Conservation (phyloP, 2,888 invertebrate genomes). For the Tupiocoris notatus region DNA sequence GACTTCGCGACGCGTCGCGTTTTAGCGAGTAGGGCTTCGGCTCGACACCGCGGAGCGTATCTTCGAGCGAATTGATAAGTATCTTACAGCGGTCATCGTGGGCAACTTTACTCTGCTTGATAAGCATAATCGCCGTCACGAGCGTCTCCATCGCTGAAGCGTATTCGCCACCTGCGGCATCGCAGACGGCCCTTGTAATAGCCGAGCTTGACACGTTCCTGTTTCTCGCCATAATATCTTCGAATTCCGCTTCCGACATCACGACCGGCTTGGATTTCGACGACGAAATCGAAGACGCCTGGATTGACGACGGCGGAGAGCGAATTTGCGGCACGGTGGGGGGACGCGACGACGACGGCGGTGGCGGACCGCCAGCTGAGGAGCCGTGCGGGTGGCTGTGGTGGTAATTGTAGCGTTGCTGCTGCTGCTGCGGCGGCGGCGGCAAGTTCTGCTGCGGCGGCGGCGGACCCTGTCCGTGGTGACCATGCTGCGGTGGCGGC, state of each 20-base stretch:
- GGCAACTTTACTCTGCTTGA: slow-evolving; percentile 95
- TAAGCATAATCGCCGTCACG: slow-evolving; percentile 96
- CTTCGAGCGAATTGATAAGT: slow-evolving; percentile 91
- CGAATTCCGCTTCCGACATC: slow-evolving; percentile 87
- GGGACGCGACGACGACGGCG: slow-evolving; percentile 49
- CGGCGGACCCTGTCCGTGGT: slow-evolving; percentile 57
- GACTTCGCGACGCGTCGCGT: slow-evolving; percentile 21
- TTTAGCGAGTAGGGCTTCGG: slow-evolving; percentile 62
- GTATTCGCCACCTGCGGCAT: slow-evolving; percentile 94
- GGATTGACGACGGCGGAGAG: slow-evolving; percentile 50
- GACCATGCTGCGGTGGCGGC: slow-evolving; percentile 65
- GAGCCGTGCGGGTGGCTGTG: slow-evolving; percentile 37
- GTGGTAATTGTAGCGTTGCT: slow-evolving; percentile 55
- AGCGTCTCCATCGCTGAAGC: slow-evolving; percentile 98
- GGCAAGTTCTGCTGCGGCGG: slow-evolving; percentile 55
- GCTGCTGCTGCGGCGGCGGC: slow-evolving; percentile 56
- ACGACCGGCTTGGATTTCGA: slow-evolving; percentile 56
- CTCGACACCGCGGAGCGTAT: slow-evolving; percentile 97
- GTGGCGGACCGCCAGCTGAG: background rate
- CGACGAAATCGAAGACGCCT: slow-evolving; percentile 54
- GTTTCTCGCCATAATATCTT: slow-evolving; percentile 96
- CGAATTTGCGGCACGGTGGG: slow-evolving; percentile 40
- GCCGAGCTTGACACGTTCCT: slow-evolving; percentile 96
- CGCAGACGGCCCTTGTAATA: slow-evolving; percentile 95
- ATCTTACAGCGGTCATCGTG: slow-evolving; percentile 98